Base-by-base conservation (phyloP, 2,888 invertebrate genomes). In the Thecocarcelia acutangulata region DNA sequence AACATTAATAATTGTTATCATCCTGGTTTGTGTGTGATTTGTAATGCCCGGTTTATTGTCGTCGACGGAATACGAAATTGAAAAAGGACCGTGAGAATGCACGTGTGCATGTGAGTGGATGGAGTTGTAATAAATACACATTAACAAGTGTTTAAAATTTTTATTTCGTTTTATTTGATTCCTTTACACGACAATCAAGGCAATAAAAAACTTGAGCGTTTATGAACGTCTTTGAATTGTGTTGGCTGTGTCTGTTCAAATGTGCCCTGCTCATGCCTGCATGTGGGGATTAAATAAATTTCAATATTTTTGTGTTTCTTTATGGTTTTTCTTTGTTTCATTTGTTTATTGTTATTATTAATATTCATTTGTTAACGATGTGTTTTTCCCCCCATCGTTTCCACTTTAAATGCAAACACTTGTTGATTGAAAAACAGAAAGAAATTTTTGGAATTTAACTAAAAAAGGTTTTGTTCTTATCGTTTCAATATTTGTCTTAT, bases 371-470 rank as follows among this genome's bases (percentile, higher is more conserved):
- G 75, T 75, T 76, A 79, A 75, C 75, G 75, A 79, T 75, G 70
- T 54, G 37, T 61, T 33, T 8, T 8, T 8, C 9, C 9, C 9
- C 8, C 8, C 33, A 88, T 88, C 87, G 85, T 87, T 87, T 87
- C 83, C 85, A 85, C 85, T 87, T 87, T 86, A 84, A 85, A 86
- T 84, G 73, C 83, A 85, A 84, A 85, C 85, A 85, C 85, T 85
- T 85, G 85, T 85, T 84, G 84, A 78, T 85, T 80, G 70, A 5
- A 54, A 54, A 40, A 5, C 33, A 33, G 48, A 59, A 15, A 46
- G 17, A 24, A 72, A 48, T 56, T 24, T 37, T 19, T 17, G 50
- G 24, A 42, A 50, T 44, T 11, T 33, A 70, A 52, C 17, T 19
- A 17, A 4, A 64, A 64, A 48, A 33, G 28, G 15, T 64, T 63